These are phyloP conservation scores for Sceliomorpha sp. DNA, from an alignment of 2,888 invertebrate genomes.

Conservation along the genomic window DNA sequence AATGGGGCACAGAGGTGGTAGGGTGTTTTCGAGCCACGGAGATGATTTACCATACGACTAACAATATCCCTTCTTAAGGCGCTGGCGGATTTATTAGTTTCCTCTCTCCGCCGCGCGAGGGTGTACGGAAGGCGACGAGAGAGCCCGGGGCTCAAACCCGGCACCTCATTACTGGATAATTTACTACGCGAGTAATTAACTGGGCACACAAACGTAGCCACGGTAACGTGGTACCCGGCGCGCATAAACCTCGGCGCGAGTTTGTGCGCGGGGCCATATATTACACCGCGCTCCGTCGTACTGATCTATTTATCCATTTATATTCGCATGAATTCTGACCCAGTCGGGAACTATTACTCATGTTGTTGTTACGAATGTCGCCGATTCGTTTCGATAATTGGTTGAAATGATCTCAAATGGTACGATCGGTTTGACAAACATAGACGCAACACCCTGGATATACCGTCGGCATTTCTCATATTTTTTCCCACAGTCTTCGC, in stretches of 20 bases:
- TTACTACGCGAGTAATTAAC: constrained; percentile 79
- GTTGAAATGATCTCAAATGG: constrained; percentile 32
- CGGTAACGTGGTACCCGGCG: constrained; percentile 45
- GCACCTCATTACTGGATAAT: constrained; percentile 80
- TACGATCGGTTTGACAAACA: neutral
- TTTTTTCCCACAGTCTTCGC: too few relatives aligned
- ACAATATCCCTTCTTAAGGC: constrained; percentile 76
- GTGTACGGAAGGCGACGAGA: constrained; percentile 59
- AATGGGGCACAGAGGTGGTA: constrained; percentile 47
- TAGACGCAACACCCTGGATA: too few relatives aligned
- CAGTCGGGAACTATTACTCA: constrained; percentile 44
- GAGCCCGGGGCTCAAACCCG: constrained; percentile 72
- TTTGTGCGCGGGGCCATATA: constrained; percentile 64
- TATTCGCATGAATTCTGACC: constrained; percentile 58
- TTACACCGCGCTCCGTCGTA: constrained; percentile 63
- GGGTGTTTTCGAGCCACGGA: constrained; percentile 70
- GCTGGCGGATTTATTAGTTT: constrained; percentile 76
- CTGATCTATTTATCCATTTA: constrained; percentile 73
- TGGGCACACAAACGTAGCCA: constrained; percentile 75
- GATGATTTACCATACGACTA: constrained; percentile 78
- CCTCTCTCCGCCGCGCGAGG: constrained; percentile 62
- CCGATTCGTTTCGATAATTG: constrained; percentile 33
- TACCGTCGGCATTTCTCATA: neutral
- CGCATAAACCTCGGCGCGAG: constrained; percentile 39
- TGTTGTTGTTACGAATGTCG: constrained; percentile 38